Percentiles rank a stretch among this genome's conserved stretches.
Conservation (phyloP, 2,113 vertebrate species). For the Pedetes capensis region DNA sequence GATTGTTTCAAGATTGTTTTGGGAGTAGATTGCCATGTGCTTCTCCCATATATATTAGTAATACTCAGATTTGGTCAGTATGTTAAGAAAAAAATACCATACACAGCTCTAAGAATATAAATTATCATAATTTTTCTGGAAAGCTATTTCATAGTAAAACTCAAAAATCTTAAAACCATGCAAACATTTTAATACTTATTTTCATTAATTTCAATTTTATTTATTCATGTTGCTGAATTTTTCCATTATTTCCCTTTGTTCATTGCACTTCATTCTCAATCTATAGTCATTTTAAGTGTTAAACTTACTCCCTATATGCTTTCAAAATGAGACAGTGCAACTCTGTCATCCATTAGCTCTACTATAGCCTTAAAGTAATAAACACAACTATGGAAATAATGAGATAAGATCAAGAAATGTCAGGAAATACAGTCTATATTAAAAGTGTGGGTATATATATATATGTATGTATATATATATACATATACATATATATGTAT, state of each 20-base stretch:
- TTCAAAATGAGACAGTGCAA: slow-evolving; percentile 63
- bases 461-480: no score
- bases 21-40: no score
- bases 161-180: slow-evolving; percentile 2
- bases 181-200: not conserved
- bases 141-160: not conserved
- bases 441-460: no score
- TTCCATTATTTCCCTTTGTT: slow-evolving; percentile 12
- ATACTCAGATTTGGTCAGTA: not conserved
- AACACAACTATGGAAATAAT: slow-evolving; percentile 59
- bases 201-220: slow-evolving; percentile 32
- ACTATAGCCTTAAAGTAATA: slow-evolving; percentile 72
- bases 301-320: slow-evolving; percentile 49
- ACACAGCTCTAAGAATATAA: not conserved
- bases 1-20: no score
- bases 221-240: slow-evolving; percentile 8
- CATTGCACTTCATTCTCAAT: slow-evolving; percentile 18
- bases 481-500: no score
- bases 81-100: not conserved
- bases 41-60: no score
- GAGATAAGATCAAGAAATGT: slow-evolving; percentile 69
- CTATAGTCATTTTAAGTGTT: slow-evolving; percentile 15
- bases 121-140: not conserved
- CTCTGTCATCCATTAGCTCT: slow-evolving; percentile 66
- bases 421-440: slow-evolving; percentile 71